Percentiles rank a stretch among this genome's conserved stretches.
phyloP scores from a whole-genome alignment of 2,113 vertebrate genomes.

The Oreocharis arfaki region DNA sequence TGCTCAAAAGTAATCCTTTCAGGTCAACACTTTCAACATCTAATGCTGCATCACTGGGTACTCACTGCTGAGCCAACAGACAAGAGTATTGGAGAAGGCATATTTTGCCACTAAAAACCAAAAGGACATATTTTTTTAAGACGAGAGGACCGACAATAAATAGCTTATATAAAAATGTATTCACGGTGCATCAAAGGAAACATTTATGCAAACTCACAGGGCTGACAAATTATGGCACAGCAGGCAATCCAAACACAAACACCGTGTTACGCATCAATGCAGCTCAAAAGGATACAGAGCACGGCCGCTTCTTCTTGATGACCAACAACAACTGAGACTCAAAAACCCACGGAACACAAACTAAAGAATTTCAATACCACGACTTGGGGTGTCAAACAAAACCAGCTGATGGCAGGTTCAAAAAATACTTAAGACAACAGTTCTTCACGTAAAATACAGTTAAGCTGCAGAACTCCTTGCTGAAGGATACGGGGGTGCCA shows the following conservation, averaged over 20 bases:
- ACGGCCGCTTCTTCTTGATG: neutral
- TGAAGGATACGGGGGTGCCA: neutral
- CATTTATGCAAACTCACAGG: neutral
- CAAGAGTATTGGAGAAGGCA: neutral
- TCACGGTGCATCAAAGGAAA: neutral
- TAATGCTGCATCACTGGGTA: conserved; percentile 36
- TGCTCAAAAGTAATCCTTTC: neutral
- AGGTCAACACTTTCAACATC: neutral
- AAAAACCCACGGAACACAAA: neutral
- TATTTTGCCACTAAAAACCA: neutral
- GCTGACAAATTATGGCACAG: neutral
- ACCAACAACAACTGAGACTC: neutral
- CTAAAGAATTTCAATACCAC: neutral
- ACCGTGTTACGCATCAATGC: neutral
- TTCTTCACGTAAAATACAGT: neutral
- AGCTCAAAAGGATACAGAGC: neutral
- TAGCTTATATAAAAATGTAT: conserved; percentile 4
- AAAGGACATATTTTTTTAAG: neutral
- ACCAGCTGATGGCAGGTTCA: neutral
- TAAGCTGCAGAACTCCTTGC: neutral
- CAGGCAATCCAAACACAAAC: conserved; percentile 1
- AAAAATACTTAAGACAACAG: neutral
- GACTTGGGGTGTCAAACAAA: neutral
- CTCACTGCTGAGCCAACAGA: conserved; percentile 4
- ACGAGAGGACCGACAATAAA: neutral